Base-by-base conservation (phyloP, 1,140 invertebrate species). In the Pseudomyrmex pallidus region DNA sequence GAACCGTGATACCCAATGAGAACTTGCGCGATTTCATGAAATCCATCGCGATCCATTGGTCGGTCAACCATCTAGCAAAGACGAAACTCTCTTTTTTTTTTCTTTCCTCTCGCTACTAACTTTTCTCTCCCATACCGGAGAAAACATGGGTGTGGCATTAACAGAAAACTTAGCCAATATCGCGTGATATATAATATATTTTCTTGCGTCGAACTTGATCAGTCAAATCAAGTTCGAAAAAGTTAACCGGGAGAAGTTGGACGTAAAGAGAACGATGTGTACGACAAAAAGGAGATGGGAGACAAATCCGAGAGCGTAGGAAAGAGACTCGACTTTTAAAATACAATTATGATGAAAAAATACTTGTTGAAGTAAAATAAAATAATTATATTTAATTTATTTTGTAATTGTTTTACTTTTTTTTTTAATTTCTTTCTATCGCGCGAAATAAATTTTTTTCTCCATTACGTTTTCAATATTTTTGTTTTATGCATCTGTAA, bases 1-100 rank as follows among this genome's bases (percentile, higher is more conserved):
- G 15, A 46, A 66, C 63, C 17, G 13, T 44, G 84, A 52, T 61
- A 54, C 35, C 61, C 56, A 76, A 80, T 48, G 68, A 76, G 62
- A 50, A 61, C 74, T 87, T 84, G 61, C 83, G 68, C 86, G 82
- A 86, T 83, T 86, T 83, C 57, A 61, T 57, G 56, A 82, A 86
- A 76, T 56, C 46, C 50, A n/a, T 56, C 7, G 48, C 61, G 82
- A 77, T 86, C 59, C 57, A 59, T 22, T 44, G 25, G 35, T 50
- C 56, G 68, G 57, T 67, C 73, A 50, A n/a, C 25, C 50, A 22
- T 50, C 50, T 2, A n/a, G 1, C 22, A 2, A n/a, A 44, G 62
- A 12, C 17, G 25, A 59, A 68, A 66, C 12, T 52, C 12, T 13
- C 35, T 35, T 3, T 7, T 35, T 35, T 35, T 35, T 35, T 35